Evolutionary conservation across 2,113 vertebrate genomes (phyloP), one percentile per base, ranked within the genome.

Genomic region (Perccottus glenii): DNA sequence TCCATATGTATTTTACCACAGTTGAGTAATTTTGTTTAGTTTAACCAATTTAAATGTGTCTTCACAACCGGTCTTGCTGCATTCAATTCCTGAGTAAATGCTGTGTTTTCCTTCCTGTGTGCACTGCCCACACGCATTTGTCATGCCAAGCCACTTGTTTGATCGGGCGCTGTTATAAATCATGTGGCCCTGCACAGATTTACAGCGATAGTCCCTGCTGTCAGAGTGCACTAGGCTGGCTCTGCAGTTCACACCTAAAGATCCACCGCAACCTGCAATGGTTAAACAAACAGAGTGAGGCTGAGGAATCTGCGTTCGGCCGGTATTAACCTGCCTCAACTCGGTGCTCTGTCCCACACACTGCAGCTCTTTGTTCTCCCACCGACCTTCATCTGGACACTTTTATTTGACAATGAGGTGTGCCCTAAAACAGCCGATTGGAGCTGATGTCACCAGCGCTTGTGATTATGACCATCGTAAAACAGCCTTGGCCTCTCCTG

Each of bases 361-460:
- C 83, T 84, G 80, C 68, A 63, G 67, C 55, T 72, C 81, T 83
- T 88, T 89, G 87, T 88, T 83, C 72, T 60, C 16, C 44, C 48
- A 0, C 64, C 61, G 70, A 84, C 82, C 87, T 88, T 88, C 67
- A 81, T 78, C 46, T 70, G 69, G 80, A 86, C 88, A 84, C 71
- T 85, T 85, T 82, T 86, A 85, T 89, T 82, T 88, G 88, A 88
- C 81, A 78, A 58, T 44, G 44, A 85, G 81, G 79, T 82, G 81
- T 40, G 72, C 70, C 74, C 78, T 9, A 19, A 60, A 60, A 80
- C 63, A 72, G 63, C 70, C 70, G 58, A 78, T 56, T 61, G 82
- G 70, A 85, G 73, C 78, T 80, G 77, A 82, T 85, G 78, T 82
- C 55, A 56, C 70, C 81, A 72, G 74, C 47, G 83, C 42, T 70